Evolutionary conservation across 2,888 invertebrate species (phyloP).

Genomic region (Xanthorhoe spadicearia): DNA sequence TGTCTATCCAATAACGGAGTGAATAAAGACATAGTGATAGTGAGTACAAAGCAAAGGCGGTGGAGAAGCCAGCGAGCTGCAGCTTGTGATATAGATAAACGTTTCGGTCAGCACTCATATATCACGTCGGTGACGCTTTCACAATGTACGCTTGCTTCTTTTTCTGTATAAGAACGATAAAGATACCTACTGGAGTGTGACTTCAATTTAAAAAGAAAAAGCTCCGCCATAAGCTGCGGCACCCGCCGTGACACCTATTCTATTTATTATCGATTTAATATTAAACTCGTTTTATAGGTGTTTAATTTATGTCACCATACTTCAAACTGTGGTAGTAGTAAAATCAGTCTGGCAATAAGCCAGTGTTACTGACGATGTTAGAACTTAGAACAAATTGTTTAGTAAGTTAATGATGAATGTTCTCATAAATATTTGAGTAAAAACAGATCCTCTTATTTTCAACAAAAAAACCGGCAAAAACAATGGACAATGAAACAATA

Average conservation of each 20-base stretch:
- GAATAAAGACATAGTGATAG: constrained; percentile 70
- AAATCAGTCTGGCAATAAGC: background rate
- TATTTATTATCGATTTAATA: background rate
- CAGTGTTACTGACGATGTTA: no score
- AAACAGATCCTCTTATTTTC: no score
- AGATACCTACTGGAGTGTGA: constrained; percentile 64
- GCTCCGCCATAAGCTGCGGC: background rate
- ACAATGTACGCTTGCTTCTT: constrained; percentile 58
- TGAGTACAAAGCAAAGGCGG: constrained; percentile 54
- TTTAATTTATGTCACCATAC: background rate
- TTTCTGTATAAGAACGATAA: constrained; percentile 60
- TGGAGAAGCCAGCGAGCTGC: constrained; percentile 64
- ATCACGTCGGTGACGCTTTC: constrained; percentile 71
- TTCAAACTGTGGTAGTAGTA: background rate
- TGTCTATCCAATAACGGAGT: constrained; percentile 57
- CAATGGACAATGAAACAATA: no score
- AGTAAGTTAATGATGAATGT: no score
- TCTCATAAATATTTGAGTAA: no score
- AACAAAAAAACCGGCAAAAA: no score
- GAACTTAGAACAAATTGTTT: no score
- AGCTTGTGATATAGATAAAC: constrained; percentile 76
- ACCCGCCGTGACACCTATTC: background rate
- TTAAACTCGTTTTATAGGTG: background rate
- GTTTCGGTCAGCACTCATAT: constrained; percentile 74
- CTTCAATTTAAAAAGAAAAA: constrained; percentile 47